Evolutionary conservation across 1,140 invertebrate species (phyloP).

Genomic region (Meloidogyne exigua): DNA sequence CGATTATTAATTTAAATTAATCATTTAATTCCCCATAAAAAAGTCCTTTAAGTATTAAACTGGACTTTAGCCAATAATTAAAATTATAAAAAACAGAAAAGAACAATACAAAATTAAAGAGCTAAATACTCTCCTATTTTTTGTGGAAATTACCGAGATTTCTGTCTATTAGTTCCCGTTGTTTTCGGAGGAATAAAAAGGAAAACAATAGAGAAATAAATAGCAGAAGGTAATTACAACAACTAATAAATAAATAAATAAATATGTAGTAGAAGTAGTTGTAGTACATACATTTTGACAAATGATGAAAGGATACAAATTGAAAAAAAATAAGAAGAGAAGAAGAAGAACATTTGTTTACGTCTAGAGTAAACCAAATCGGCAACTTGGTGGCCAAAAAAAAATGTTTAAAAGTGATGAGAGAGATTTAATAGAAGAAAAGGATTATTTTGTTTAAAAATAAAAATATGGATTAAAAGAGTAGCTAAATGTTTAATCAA

Average conservation of each 20-base stretch:
- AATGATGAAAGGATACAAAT: neutral
- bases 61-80: too few relatives aligned
- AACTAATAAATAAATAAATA: too few relatives aligned
- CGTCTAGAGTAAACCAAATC: neutral
- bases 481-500: neutral
- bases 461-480: neutral
- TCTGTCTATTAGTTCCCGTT: too few relatives aligned
- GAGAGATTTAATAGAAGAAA: neutral
- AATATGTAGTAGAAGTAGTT: too few relatives aligned
- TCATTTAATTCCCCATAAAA: too few relatives aligned
- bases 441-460: constrained; percentile 2
- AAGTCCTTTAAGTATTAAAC: too few relatives aligned
- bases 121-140: neutral
- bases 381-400: neutral
- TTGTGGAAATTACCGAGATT: neutral
- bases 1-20: too few relatives aligned
- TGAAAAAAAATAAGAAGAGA: neutral
- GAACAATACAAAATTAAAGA: too few relatives aligned
- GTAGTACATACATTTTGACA: neutral
- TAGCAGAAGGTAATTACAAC: neutral
- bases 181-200: too few relatives aligned
- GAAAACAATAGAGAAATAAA: too few relatives aligned
- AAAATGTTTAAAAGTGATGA: neutral
- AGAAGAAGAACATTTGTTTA: neutral
- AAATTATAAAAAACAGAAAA: too few relatives aligned